phyloP scores from a whole-genome alignment of 2,888 invertebrate genomes.

The Autographa pulchrina region DNA sequence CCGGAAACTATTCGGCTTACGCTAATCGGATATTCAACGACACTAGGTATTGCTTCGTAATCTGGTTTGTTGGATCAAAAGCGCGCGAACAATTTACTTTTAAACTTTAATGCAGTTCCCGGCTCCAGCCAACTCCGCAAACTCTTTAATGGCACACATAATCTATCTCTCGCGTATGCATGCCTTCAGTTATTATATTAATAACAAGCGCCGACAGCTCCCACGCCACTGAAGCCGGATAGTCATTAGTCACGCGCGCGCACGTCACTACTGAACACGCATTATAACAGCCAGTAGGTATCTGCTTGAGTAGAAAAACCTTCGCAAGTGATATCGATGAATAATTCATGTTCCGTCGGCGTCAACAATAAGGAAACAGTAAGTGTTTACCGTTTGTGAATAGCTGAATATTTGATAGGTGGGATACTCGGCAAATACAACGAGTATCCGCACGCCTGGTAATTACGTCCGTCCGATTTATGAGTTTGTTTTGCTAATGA shows the following conservation, averaged over 20 bases:
- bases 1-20: conserved; percentile 49
- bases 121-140: conserved; percentile 15
- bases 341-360: conserved; percentile 57
- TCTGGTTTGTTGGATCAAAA: conserved; percentile 45
- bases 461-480: conserved; percentile 46
- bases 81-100: conserved; percentile 33
- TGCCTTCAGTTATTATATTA: conserved; percentile 45
- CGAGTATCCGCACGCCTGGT: conserved; percentile 27
- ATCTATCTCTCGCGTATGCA: conserved; percentile 37
- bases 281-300: conserved; percentile 56
- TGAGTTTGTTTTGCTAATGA: conserved; percentile 47
- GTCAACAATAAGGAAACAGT: conserved; percentile 61
- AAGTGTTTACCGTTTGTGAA: conserved; percentile 59
- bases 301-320: conserved; percentile 61
- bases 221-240: conserved; percentile 26
- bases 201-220: conserved; percentile 50
- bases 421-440: conserved; percentile 25
- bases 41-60: conserved; percentile 46
- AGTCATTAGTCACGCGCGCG: conserved; percentile 45
- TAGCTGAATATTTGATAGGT: conserved; percentile 52
- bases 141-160: conserved; percentile 29
- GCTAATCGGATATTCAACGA: conserved; percentile 49
- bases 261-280: conserved; percentile 53
- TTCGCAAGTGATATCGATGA: conserved; percentile 54
- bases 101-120: conserved; percentile 40